Evolutionary conservation across 2,888 invertebrate genomes (phyloP), one percentile per base, ranked within the genome.

Genomic region (Eutolmus rufibarbis): DNA sequence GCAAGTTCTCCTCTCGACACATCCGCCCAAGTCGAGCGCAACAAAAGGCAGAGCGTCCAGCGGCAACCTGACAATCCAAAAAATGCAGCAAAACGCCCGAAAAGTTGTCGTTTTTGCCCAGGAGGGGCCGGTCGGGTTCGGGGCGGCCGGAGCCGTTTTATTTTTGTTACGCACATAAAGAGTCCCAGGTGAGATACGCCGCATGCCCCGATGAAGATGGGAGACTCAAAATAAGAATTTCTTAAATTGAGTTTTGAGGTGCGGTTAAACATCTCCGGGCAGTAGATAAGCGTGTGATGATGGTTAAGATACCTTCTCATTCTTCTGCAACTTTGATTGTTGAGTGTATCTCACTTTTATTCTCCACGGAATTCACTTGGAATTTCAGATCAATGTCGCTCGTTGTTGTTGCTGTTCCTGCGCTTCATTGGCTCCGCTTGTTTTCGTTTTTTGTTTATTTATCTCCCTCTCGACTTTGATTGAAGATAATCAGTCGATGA

Each of bases 261-360:
- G 82, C 82, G 82, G 77, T 86, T 86, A 86, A 86, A 77, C 56
- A 86, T 86, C 86, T 86, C 57, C 86, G 74, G 77, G 86, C 86
- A 56, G 86, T 86, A 78, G 78, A 86, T 86, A 78, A 86, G 78
- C 78, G 86, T 86, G 86, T 86, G 86, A 86, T 86, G 86, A 86
- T 86, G 57, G 77, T 86, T 86, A 66, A 86, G 78, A 86, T 86
- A 57, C 43, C 86, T 86, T 74, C 74, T 34, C 76, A 74, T 86
- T 77, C 77, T 86, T 86, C 77, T 76, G 51, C 86, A 86, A 84
- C 51, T 77, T 86, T 77, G 51, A 76, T 86, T 86, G 76, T 86
- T 86, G 56, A 77, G 43, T 56, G 74, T 82, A 77, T 77, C 86
- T 77, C 86, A 86, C 86, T 86, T 86, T 86, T 86, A 86, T 86